A percentile compares a stretch with the other conserved stretches of the same genome.
Conservation (phyloP, 1,140 invertebrate species). For the Paraescarpia echinospica region DNA sequence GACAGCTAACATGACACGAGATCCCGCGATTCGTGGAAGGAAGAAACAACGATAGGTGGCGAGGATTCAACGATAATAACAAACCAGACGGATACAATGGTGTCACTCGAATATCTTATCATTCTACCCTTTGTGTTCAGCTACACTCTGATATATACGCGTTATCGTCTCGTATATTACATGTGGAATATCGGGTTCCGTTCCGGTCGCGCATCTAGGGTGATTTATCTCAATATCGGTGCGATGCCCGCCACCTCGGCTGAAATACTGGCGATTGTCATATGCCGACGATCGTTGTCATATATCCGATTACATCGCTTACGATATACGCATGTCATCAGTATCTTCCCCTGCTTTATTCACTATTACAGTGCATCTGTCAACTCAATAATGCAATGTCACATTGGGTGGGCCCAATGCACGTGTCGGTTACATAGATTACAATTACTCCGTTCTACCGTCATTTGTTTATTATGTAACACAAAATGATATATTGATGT, state of each 20-base stretch:
- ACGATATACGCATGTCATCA: background rate
- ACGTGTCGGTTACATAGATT: too few species aligned
- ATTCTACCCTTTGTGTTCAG: background rate
- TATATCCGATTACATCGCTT: background rate
- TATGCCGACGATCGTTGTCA: too few species aligned
- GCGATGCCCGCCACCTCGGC: background rate
- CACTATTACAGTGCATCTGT: background rate
- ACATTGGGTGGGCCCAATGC: background rate
- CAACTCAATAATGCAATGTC: background rate
- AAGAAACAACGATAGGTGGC: background rate
- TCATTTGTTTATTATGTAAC: too few species aligned
- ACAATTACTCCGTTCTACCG: too few species aligned
- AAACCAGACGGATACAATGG: background rate
- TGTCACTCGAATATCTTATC: background rate
- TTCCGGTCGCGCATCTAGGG: background rate
- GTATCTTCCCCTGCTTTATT: background rate
- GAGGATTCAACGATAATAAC: background rate
- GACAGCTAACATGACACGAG: background rate
- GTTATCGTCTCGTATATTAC: background rate
- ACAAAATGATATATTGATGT: too few species aligned
- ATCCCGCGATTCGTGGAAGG: background rate
- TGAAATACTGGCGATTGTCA: background rate
- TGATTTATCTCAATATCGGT: background rate
- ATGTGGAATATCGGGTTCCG: background rate
- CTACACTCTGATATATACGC: background rate